Conservation (phyloP, 2,888 invertebrate species). For the Stenotaenia linearis region DNA sequence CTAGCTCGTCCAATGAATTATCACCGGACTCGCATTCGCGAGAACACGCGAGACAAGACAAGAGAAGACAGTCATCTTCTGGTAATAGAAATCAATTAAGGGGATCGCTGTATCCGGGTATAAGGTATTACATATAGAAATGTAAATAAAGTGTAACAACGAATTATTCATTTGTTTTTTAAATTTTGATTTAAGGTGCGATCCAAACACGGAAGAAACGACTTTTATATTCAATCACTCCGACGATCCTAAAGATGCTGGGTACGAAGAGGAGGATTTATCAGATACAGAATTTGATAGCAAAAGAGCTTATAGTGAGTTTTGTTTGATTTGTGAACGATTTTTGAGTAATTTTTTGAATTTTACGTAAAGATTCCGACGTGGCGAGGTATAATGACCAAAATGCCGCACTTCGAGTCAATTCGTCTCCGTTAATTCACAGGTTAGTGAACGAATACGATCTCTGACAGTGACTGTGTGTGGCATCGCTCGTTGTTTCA, state of each 20-base stretch:
- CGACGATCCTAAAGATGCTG: slow-evolving; percentile 21
- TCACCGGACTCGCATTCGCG: slow-evolving; percentile 4
- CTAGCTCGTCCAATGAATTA: slow-evolving; percentile 27
- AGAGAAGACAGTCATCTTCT: slow-evolving; percentile 21
- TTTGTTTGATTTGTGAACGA: not conserved
- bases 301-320: not conserved
- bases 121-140: not conserved
- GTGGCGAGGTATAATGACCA: not conserved
- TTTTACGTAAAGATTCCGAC: not conserved
- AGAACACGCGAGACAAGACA: not conserved
- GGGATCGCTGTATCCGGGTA: not conserved
- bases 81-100: slow-evolving; percentile 4
- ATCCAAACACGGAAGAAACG: slow-evolving; percentile 6
- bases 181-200: not conserved
- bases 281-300: not conserved
- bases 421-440: not conserved
- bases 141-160: not conserved
- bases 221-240: slow-evolving; percentile 18
- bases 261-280: slow-evolving; percentile 24
- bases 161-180: not conserved
- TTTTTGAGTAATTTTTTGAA: not conserved
- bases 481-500: not conserved
- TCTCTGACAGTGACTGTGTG: not conserved
- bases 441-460: not conserved
- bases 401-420: not conserved